phyloP scores from a whole-genome alignment of 2,888 invertebrate species.

The Drosophila infuscata region DNA sequence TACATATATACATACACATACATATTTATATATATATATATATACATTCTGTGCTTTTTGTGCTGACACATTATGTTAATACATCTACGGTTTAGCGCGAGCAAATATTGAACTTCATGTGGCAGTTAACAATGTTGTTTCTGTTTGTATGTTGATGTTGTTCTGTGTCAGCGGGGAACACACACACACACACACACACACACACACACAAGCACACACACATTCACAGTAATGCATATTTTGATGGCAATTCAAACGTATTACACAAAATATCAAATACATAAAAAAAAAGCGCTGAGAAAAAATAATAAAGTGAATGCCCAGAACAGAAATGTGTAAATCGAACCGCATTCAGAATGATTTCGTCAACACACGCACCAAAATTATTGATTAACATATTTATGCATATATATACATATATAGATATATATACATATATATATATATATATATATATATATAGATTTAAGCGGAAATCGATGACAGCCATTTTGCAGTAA shows the following conservation, averaged over 20 bases:
- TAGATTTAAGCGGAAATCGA: conserved; percentile 71
- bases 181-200: conserved; percentile 15
- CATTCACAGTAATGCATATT: conserved; percentile 59
- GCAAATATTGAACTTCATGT: conserved; percentile 70
- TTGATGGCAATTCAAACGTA: conserved; percentile 66
- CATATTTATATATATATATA: neutral
- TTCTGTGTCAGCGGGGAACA: conserved; percentile 14
- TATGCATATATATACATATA: conserved; percentile 1
- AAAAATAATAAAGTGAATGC: conserved; percentile 33
- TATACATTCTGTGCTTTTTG: conserved; percentile 40
- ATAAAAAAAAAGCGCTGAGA: conserved; percentile 58
- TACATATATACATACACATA: neutral
- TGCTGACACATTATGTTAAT: conserved; percentile 72
- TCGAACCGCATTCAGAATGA: conserved; percentile 61
- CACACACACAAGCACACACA: conserved; percentile 13
- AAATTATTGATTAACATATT: conserved; percentile 55
- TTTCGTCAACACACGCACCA: conserved; percentile 53
- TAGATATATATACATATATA: conserved; percentile 3
- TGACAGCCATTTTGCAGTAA: conserved; percentile 76
- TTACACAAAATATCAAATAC: conserved; percentile 70
- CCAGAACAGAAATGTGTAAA: conserved; percentile 55
- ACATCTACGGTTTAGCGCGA: conserved; percentile 65
- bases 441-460: conserved; percentile 15
- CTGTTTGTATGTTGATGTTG: conserved; percentile 27
- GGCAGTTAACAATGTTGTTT: conserved; percentile 46